phyloP scores from a whole-genome alignment of 2,888 invertebrate species.

The Pyrocoelia pectoralis region DNA sequence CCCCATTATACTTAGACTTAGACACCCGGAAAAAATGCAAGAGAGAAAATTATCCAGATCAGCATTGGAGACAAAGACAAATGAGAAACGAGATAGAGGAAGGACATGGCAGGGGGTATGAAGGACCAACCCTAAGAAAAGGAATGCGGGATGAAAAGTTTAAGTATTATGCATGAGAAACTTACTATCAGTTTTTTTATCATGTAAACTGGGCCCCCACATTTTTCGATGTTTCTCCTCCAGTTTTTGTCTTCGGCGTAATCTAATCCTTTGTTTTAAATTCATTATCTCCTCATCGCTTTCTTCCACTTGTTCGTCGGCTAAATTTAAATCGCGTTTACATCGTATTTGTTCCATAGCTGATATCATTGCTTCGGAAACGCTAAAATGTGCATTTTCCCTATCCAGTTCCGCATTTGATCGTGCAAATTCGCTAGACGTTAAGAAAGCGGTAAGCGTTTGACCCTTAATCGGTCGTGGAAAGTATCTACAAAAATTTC shows the following conservation, averaged over 20 bases:
- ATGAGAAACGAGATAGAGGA: no score
- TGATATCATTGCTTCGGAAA: slow-evolving; percentile 84
- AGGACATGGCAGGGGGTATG: no score
- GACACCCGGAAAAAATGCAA: no score
- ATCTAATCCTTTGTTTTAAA: slow-evolving; percentile 69
- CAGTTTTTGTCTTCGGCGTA: slow-evolving; percentile 64
- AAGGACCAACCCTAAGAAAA: no score
- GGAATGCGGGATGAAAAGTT: no score
- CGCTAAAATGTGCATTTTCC: slow-evolving; percentile 87
- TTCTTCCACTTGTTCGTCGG: slow-evolving; percentile 64
- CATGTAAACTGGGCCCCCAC: slow-evolving; percentile 55
- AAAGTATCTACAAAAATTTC: slow-evolving; percentile 59
- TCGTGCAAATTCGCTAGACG: slow-evolving; percentile 74
- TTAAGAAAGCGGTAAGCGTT: slow-evolving; percentile 75
- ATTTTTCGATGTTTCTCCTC: slow-evolving; percentile 57
- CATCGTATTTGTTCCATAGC: slow-evolving; percentile 80
- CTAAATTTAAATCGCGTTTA: slow-evolving; percentile 61
- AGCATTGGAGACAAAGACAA: no score
- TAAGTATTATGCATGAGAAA: slow-evolving; percentile 21
- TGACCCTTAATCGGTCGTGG: slow-evolving; percentile 72
- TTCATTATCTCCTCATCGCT: slow-evolving; percentile 73
- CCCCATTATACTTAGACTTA: no score
- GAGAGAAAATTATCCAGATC: no score
- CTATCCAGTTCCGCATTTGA: slow-evolving; percentile 80
- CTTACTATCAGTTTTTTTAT: slow-evolving; percentile 63